These are phyloP conservation scores for Pinna nobilis DNA, from an alignment of 1,140 invertebrate genomes.

Conservation along the genomic window DNA sequence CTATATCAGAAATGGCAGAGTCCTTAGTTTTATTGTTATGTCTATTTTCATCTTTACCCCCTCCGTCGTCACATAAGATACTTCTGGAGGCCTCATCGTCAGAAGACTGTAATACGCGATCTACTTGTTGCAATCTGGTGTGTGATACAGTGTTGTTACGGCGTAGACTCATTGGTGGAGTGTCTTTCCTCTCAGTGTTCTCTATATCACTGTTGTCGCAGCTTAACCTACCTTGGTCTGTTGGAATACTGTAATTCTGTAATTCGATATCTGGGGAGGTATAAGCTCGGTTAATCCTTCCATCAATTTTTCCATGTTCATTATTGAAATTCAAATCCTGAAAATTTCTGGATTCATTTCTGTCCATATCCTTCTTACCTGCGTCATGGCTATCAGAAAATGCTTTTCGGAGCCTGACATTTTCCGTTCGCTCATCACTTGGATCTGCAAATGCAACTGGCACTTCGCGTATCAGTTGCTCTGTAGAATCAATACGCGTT, in stretches of 20 bases:
- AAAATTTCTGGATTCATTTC: constrained; percentile 21
- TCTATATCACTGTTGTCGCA: constrained; percentile 22
- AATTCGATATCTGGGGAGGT: constrained; percentile 52
- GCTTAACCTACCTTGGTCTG: constrained; percentile 9
- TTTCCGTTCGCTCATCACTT: constrained; percentile 29
- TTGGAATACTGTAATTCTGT: constrained; percentile 38
- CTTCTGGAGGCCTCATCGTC: constrained; percentile 4
- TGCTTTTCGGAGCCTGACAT: constrained; percentile 26
- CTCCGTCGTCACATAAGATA: background rate
- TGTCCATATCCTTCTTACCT: constrained; percentile 24
- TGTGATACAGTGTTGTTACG: constrained; percentile 9
- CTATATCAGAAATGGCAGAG: constrained; percentile 82
- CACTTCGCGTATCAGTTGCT: constrained; percentile 45
- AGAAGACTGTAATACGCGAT: background rate
- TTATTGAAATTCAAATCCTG: constrained; percentile 31
- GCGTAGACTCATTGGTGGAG: constrained; percentile 10
- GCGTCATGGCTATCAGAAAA: constrained; percentile 24
- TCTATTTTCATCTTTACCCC: background rate
- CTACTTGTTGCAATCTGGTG: constrained; percentile 10
- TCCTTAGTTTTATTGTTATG: constrained; percentile 40
- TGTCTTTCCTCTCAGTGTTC: background rate
- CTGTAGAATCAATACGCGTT: constrained; percentile 54
- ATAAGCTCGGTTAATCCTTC: constrained; percentile 52
- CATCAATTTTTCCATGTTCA: constrained; percentile 39
- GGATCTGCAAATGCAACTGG: constrained; percentile 41